Conservation (phyloP, 2,113 vertebrate genomes). For the Benthochromis sp. region DNA sequence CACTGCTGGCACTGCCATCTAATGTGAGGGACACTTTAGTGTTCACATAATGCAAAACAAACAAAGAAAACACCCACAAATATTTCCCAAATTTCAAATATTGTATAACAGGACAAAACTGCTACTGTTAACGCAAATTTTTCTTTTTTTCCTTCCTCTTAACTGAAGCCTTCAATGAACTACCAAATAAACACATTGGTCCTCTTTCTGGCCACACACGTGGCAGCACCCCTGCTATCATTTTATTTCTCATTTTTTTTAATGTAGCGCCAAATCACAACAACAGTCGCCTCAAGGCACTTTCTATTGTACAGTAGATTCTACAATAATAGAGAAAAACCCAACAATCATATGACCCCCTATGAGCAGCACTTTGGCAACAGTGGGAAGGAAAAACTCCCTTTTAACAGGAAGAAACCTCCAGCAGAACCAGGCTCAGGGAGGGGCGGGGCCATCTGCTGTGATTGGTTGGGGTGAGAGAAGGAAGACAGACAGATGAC, state of each 20-base stretch:
- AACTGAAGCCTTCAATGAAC: background rate
- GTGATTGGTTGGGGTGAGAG: fast-evolving
- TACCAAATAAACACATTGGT: background rate
- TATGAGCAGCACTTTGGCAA: fast-evolving
- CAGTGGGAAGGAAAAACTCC: background rate
- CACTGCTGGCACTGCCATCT: background rate
- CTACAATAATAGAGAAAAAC: background rate
- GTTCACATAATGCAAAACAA: background rate
- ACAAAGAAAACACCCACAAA: background rate
- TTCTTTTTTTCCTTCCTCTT: background rate
- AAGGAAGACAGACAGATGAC: background rate
- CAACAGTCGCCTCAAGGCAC: background rate
- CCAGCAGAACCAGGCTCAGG: fast-evolving
- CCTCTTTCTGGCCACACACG: fast-evolving
- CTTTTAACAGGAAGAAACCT: background rate
- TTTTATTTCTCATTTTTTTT: background rate
- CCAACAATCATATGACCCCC: background rate
- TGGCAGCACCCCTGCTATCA: fast-evolving
- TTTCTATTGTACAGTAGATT: background rate
- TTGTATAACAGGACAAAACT: background rate
- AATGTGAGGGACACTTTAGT: fast-evolving
- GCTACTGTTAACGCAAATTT: background rate
- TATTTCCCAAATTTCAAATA: background rate
- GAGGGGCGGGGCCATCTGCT: background rate
- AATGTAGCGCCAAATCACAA: background rate